These are phyloP conservation scores for Germaria angustata DNA, from an alignment of 2,888 invertebrate species.

Conservation along the genomic window DNA sequence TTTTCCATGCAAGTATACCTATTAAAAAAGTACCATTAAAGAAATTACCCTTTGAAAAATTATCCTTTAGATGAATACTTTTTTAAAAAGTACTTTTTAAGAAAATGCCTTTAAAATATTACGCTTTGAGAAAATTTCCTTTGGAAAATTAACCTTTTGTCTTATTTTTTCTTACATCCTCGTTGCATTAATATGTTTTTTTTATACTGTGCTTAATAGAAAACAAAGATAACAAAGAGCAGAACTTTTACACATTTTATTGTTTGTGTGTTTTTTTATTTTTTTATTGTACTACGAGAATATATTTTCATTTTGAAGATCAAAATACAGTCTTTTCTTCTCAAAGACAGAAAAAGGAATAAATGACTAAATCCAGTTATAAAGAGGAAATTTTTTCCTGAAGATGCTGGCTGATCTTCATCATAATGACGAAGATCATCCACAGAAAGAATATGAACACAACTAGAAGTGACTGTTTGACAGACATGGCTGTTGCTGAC, in stretches of 20 bases:
- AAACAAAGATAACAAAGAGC: conserved; percentile 53
- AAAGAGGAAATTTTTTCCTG: conserved; percentile 44
- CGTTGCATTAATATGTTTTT: background rate
- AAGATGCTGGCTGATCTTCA: conserved; percentile 38
- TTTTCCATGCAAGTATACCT: too few species aligned
- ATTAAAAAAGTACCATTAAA: background rate
- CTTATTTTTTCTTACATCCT: background rate
- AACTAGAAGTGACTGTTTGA: conserved; percentile 45
- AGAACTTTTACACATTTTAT: conserved; percentile 38
- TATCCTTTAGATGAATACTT: background rate
- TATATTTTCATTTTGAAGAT: conserved; percentile 42
- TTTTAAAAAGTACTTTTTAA: background rate
- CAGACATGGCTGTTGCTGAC: conserved; percentile 37
- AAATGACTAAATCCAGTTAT: conserved; percentile 58
- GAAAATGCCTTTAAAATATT: background rate
- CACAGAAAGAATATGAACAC: conserved; percentile 11
- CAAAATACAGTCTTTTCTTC: conserved; percentile 39
- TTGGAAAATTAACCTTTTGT: background rate
- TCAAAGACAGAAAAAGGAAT: conserved; percentile 10
- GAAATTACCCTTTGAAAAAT: background rate
- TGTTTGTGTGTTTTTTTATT: conserved; percentile 24
- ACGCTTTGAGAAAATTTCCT: background rate
- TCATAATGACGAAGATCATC: conserved; percentile 27
- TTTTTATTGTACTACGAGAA: background rate
- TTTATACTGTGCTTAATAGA: conserved; percentile 7